phyloP scores from a whole-genome alignment of 2,113 vertebrate genomes.

The Heloderma charlesbogerti region DNA sequence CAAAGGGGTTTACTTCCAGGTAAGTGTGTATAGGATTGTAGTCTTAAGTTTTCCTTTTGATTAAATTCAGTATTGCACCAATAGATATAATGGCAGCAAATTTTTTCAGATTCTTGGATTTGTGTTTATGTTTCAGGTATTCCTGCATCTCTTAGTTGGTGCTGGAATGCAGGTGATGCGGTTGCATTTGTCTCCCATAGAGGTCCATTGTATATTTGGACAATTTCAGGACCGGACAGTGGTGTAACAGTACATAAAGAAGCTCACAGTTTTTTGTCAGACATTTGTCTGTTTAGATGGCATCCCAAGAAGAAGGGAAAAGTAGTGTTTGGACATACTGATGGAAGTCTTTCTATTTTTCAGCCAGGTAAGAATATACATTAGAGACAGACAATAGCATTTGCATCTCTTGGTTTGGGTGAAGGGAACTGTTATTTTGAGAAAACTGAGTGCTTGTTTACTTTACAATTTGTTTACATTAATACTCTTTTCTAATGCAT shows the following conservation, averaged over 20 bases:
- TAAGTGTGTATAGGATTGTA: too few species aligned
- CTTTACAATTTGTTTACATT: not conserved
- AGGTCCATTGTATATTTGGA: slow-evolving; percentile 94
- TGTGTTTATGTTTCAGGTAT: slow-evolving; percentile 79
- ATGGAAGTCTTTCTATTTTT: slow-evolving; percentile 95
- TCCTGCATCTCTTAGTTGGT: slow-evolving; percentile 93
- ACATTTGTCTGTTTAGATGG: slow-evolving; percentile 95
- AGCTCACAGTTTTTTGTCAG: slow-evolving; percentile 94
- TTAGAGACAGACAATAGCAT: not conserved
- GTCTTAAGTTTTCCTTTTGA: not conserved
- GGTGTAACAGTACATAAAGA: slow-evolving; percentile 92
- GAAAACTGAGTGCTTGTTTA: not conserved
- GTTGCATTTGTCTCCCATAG: slow-evolving; percentile 93
- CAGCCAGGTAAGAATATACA: slow-evolving; percentile 86
- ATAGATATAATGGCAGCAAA: not conserved
- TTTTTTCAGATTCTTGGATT: not conserved
- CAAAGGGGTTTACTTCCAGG: too few species aligned
- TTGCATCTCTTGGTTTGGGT: rapidly evolving
- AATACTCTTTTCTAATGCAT: not conserved
- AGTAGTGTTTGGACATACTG: slow-evolving; percentile 92
- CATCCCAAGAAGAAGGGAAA: slow-evolving; percentile 93
- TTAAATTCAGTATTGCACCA: not conserved
- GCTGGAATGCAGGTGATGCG: slow-evolving; percentile 86
- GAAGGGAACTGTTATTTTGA: not conserved
- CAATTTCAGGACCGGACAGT: slow-evolving; percentile 82